phyloP scores from a whole-genome alignment of 2,113 vertebrate species.

The Hippocampus guttulatus region DNA sequence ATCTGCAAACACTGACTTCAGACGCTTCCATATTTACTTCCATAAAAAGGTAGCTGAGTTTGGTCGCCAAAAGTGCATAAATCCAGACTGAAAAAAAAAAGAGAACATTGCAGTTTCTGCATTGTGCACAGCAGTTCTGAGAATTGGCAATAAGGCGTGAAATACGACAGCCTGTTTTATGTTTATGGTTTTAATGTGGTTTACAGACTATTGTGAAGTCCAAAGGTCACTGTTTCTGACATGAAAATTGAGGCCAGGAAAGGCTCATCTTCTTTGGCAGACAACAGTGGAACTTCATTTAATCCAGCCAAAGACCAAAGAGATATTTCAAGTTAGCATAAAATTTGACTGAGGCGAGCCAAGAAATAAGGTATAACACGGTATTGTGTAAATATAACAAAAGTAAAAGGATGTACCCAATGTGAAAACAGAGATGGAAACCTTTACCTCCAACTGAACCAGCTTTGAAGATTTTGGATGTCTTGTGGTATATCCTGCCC shows the following conservation, averaged over 20 bases:
- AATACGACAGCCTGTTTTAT: constrained; percentile 22
- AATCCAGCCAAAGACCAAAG: constrained; percentile 44
- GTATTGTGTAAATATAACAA: constrained; percentile 44
- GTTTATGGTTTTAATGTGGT: constrained; percentile 30
- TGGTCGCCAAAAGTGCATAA: background rate
- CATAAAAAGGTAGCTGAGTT: background rate
- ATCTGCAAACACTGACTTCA: background rate
- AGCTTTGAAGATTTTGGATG: constrained; percentile 56
- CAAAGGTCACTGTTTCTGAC: constrained; percentile 31
- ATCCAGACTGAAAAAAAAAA: background rate
- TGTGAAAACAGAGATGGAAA: constrained; percentile 58
- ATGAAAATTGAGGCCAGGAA: constrained; percentile 18
- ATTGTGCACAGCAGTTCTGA: background rate
- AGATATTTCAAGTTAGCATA: constrained; percentile 44
- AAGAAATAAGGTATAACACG: constrained; percentile 45
- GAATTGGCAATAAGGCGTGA: background rate
- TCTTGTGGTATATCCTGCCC: constrained; percentile 41
- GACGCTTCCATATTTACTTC: background rate
- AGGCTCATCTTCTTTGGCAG: constrained; percentile 46
- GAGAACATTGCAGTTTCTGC: background rate
- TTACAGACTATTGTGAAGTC: constrained; percentile 27
- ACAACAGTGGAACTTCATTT: constrained; percentile 37
- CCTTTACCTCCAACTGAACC: constrained; percentile 54
- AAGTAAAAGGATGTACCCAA: constrained; percentile 50
- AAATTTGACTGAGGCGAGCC: constrained; percentile 46